Conservation (phyloP, 1,140 invertebrate species). For the Ceratoteleas bidentatus region DNA sequence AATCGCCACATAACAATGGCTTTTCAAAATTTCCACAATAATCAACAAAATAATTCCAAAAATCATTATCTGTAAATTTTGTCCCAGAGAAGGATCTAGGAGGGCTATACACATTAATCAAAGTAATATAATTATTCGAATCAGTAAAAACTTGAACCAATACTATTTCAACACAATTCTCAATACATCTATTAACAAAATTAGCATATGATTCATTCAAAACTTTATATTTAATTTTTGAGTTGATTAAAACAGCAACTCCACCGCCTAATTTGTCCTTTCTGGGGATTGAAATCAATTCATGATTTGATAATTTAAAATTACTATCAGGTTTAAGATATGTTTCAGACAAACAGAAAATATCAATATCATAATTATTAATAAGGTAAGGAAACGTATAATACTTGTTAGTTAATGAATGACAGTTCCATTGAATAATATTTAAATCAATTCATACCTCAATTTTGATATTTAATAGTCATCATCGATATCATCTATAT, state of each 20-base stretch:
- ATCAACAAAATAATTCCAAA: not conserved
- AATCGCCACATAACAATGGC: not conserved
- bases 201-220: not conserved
- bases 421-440: not conserved
- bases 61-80: not conserved
- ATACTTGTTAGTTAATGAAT: no score
- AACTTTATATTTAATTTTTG: not conserved
- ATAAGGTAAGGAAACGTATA: not conserved
- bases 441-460: not conserved
- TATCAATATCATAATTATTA: not conserved
- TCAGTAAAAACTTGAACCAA: not conserved
- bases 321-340: not conserved
- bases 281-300: not conserved
- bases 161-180: not conserved
- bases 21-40: not conserved
- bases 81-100: not conserved
- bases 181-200: not conserved
- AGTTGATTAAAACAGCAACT: not conserved
- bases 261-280: not conserved
- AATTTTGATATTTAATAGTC: no score
- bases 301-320: not conserved
- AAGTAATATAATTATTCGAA: not conserved
- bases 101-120: not conserved
- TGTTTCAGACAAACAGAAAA: not conserved
- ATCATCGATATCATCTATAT: no score